Base-by-base conservation (phyloP, 2,113 vertebrate species). In the Chaetorhynchus papuensis region DNA sequence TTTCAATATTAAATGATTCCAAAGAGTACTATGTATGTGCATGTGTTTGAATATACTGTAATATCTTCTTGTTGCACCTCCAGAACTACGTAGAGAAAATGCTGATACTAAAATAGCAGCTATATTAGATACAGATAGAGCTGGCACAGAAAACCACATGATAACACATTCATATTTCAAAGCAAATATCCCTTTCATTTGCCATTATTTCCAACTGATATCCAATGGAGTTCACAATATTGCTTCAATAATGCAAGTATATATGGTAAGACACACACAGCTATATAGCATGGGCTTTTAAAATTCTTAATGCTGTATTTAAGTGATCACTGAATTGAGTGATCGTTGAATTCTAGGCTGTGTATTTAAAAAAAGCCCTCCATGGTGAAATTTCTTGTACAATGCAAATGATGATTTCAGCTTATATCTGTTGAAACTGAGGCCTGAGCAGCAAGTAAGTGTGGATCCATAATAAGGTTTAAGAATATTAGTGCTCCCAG, bases 11-110 rank as follows among this genome's bases (percentile, higher is more conserved):
- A 45, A 83, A 50, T 49, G 1, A n/a, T 85, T 79, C 37, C 24
- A 28, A 45, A 42, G 2, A 1, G 1, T 39, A 4, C 22, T 30
- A 69, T 13, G 1, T 76, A 64, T 13, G 7, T 45, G 12, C 4
- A 26, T 47, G 31, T 37, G 24, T 56, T 68, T 68, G 17, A n/a
- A 84, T 77, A 42, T 9, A 26, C 5, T 4, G 2, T 44, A 49
- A 23, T 6, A 57, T 17, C 23, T 70, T 66, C 4, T 22, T 69
- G 4, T 26, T 80, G 14, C 3, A 3, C 4, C 13, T 60, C 16
- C 5, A 64, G 30, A 83, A 35, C 11, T 13, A 33, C 1, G 4
- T 2, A 60, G 35, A 84, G 20, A 75, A 86, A 80, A 57, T 20
- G 11, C 3, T 49, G 11, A 54, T 9, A 50, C 6, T 59, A n/a